These are phyloP conservation scores for Diglossa cyanea DNA, from an alignment of 2,797 vertebrate genomes.

Conservation along the genomic window DNA sequence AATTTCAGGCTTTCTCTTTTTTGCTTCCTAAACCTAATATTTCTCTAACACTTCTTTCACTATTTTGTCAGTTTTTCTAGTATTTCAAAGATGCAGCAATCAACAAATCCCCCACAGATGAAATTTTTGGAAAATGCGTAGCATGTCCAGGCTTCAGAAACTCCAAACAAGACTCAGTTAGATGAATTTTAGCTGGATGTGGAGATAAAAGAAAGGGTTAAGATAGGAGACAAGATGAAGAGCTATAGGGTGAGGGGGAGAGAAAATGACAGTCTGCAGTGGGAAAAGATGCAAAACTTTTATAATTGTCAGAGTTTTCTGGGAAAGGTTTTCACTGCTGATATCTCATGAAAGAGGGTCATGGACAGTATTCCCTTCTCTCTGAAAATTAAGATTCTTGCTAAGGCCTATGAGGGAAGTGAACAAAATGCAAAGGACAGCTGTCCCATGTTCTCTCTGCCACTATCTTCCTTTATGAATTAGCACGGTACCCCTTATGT, in stretches of 20 bases:
- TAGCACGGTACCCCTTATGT: neutral
- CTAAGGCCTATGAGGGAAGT: neutral
- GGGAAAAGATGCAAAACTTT: neutral
- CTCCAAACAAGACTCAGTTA: neutral
- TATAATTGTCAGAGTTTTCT: neutral
- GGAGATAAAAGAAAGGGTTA: neutral
- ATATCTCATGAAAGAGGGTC: accelerated
- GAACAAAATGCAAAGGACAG: neutral
- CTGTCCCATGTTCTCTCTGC: neutral
- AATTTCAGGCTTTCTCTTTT: neutral
- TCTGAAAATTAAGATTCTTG: neutral
- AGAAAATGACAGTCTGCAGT: neutral
- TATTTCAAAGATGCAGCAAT: neutral
- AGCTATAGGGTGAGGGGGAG: neutral
- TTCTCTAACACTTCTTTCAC: neutral
- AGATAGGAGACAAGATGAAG: neutral
- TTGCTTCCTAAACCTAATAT: neutral
- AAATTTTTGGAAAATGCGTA: neutral
- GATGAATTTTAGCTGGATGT: neutral
- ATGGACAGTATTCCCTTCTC: neutral
- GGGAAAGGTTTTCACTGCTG: neutral
- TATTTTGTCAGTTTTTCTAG: neutral
- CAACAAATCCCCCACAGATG: neutral
- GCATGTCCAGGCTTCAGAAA: neutral
- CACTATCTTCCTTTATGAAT: neutral